These are phyloP conservation scores for Platanista minor DNA, from an alignment of 2,113 vertebrate species.

Conservation along the genomic window DNA sequence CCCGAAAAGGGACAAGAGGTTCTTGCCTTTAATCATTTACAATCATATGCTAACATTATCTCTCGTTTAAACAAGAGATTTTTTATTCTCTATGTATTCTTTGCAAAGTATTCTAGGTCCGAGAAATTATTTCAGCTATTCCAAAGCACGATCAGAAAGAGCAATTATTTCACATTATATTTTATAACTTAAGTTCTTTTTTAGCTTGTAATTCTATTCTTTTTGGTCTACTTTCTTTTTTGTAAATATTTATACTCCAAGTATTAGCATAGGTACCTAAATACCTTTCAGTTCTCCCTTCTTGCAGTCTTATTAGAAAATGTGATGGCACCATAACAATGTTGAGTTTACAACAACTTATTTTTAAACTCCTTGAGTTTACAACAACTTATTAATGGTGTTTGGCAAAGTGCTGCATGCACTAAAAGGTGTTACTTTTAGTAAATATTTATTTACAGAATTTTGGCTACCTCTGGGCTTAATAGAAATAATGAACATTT, in stretches of 20 bases:
- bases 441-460: not conserved
- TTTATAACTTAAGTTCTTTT: not conserved
- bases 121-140: conserved; percentile 7
- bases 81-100: conserved; percentile 16
- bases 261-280: not conserved
- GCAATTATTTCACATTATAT: not conserved
- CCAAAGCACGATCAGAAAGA: not conserved
- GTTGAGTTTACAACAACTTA: not conserved
- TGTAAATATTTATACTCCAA: conserved; percentile 17
- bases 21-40: not conserved
- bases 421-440: not conserved
- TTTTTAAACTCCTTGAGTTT: not conserved
- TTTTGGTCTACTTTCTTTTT: conserved; percentile 8
- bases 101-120: conserved; percentile 9
- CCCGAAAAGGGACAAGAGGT: not conserved
- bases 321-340: not conserved
- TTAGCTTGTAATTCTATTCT: conserved; percentile 29
- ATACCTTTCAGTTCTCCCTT: not conserved
- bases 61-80: conserved; percentile 28
- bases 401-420: not conserved
- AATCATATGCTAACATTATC: conserved; percentile 31
- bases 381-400: not conserved
- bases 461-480: not conserved
- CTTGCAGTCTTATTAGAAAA: not conserved
- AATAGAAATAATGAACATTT: not conserved